Conservation (phyloP, 2,888 invertebrate species). For the Heterodera filipjevi region DNA sequence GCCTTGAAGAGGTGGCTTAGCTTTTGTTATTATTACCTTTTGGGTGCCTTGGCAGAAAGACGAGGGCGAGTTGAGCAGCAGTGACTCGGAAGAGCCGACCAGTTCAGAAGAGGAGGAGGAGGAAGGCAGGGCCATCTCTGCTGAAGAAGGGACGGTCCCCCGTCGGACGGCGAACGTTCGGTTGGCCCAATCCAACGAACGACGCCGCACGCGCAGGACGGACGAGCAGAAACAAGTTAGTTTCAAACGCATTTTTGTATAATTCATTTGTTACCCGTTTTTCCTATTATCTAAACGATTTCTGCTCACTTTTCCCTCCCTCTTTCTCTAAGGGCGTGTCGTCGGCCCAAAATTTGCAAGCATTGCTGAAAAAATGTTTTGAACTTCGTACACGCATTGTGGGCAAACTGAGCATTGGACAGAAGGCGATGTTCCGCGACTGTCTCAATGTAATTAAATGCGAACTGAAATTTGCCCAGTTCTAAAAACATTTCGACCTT, state of each 20-base stretch:
- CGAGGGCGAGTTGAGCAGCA: conserved; percentile 36
- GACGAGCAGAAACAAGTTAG: conserved; percentile 23
- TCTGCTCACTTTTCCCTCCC: not conserved
- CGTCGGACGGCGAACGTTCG: not conserved
- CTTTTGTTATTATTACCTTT: not conserved
- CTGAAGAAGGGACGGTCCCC: not conserved
- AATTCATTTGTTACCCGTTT: not conserved
- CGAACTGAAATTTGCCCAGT: too few relatives aligned
- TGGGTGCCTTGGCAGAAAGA: conserved; percentile 29
- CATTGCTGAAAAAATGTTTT: conserved; percentile 27
- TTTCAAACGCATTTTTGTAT: not conserved
- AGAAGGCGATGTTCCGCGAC: conserved; percentile 35
- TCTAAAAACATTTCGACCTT: too few relatives aligned
- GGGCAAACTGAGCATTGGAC: conserved; percentile 30
- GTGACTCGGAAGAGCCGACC: conserved; percentile 26
- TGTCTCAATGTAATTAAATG: conserved; percentile 3
- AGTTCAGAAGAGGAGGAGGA: conserved; percentile 10
- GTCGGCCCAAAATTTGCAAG: conserved; percentile 28
- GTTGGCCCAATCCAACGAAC: not conserved
- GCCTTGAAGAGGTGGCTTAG: not conserved
- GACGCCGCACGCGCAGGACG: conserved; percentile 11
- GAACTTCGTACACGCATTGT: conserved; percentile 33
- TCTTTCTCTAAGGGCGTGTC: conserved; percentile 4
- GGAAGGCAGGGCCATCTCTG: not conserved
- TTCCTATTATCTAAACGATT: not conserved